Percentiles rank a stretch among this genome's conserved stretches.
These are phyloP conservation scores for Enteromius afrohamiltoni DNA, from an alignment of 2,797 vertebrate species.

Conservation along the genomic window DNA sequence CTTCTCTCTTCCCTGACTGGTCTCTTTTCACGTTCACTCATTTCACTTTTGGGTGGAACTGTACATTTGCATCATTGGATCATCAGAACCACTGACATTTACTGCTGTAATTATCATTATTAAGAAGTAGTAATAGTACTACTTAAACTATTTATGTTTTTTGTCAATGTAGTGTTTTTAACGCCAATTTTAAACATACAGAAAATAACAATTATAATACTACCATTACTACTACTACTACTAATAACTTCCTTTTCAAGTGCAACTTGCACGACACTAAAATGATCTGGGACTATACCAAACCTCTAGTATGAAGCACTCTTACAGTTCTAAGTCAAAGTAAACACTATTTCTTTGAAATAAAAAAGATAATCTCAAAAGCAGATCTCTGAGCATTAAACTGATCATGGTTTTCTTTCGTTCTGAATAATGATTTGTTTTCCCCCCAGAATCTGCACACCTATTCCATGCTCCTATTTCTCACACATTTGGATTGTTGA, in stretches of 20 bases:
- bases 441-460: conserved; percentile 17
- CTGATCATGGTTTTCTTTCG: conserved; percentile 32
- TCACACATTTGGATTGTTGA: conserved; percentile 49
- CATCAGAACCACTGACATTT: not conserved
- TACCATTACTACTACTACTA: no score
- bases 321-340: conserved; percentile 3
- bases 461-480: conserved; percentile 32
- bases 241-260: not conserved
- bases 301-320: conserved; percentile 1
- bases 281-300: not conserved
- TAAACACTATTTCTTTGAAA: conserved; percentile 33
- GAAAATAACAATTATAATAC: not conserved
- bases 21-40: not conserved
- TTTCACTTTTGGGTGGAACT: not conserved
- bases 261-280: conserved; percentile 1
- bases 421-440: conserved; percentile 42
- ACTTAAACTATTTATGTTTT: not conserved
- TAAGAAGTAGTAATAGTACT: no score
- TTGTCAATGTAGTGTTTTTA: not conserved
- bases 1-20: not conserved
- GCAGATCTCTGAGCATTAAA: conserved; percentile 41
- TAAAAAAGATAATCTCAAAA: conserved; percentile 45
- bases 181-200: not conserved
- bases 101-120: not conserved
- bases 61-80: not conserved